Base-by-base conservation (phyloP, 2,797 vertebrate species). In the Rhinogobio ventralis region DNA sequence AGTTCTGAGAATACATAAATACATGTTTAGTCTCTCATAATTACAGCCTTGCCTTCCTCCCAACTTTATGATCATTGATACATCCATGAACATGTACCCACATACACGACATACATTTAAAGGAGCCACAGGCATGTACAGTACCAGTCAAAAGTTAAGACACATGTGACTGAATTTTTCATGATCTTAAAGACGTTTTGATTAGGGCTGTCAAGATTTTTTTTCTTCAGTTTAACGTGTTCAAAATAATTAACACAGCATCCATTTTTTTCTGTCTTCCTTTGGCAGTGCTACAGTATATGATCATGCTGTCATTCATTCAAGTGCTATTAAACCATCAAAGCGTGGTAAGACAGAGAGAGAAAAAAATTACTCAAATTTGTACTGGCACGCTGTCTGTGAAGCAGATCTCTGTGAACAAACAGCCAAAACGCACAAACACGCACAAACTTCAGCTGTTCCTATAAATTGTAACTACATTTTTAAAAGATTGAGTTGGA, bases 1-100 rank as follows among this genome's bases (percentile, higher is more conserved):
- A 68, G 62, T n/a, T 80, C 28, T 33, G 42, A 79, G 13, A 79
- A 36, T 42, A 76, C 20, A 11, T 25, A 60, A 42, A 57, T 42
- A n/a, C 5, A 75, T 57, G 14, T 36, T 39, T 39, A 25, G 55
- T 62, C 1, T 76, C 17, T 33, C 4, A 30, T 51, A 30, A 46
- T 71, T 30, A 30, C 28, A 73, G 25, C 3, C 15, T 55, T 15
- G 30, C 19, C 11, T 14, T n/a, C 49, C 11, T 30, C 17, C 2
- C 19, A 66, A 19, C 28, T 10, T 51, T 51, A 49, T 30, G 25
- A 28, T 73, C 71, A 51, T 72, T 72, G 14, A 72, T 25, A 45
- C 39, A 69, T 25, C n/a, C 67, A 45, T 57, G 55, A 45, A 5
- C 39, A 71, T 57, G 9, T 57, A n/a, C 23, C 55, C 13, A 17